Conservation (phyloP, 1,140 invertebrate genomes). For the Heliconius eleuchia region DNA sequence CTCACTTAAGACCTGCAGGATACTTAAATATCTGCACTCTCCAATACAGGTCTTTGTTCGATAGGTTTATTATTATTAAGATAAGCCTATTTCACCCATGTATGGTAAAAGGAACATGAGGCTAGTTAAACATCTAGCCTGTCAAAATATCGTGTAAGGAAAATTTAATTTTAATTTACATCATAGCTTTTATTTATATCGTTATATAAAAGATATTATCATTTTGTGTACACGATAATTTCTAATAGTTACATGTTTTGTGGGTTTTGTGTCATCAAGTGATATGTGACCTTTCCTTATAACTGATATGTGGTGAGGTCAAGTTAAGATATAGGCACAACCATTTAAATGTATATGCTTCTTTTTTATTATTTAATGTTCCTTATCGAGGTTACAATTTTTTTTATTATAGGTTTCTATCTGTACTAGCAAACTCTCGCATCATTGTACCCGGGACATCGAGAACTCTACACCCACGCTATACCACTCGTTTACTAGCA, state of each 20-base stretch:
- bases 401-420: no score
- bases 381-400: no score
- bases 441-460: no score
- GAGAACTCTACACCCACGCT: no score
- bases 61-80: conserved; percentile 41
- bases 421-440: no score
- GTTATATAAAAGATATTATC: conserved; percentile 34
- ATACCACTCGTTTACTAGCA: no score
- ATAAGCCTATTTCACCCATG: conserved; percentile 41
- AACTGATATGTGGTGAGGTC: neutral
- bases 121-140: conserved; percentile 38
- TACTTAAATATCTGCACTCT: conserved; percentile 32
- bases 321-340: no score
- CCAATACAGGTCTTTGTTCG: conserved; percentile 35
- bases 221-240: conserved; percentile 33
- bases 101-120: conserved; percentile 37
- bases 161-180: conserved; percentile 39
- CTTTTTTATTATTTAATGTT: no score
- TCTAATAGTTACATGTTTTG: conserved; percentile 27
- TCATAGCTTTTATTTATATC: conserved; percentile 37
- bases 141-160: conserved; percentile 41
- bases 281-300: conserved; percentile 24
- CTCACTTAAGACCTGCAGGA: conserved; percentile 18
- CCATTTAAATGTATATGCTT: no score
- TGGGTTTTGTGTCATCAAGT: conserved; percentile 24